Evolutionary conservation across 2,113 vertebrate genomes (phyloP), one percentile per base, ranked within the genome.

Genomic region (Oncorhynchus masou): DNA sequence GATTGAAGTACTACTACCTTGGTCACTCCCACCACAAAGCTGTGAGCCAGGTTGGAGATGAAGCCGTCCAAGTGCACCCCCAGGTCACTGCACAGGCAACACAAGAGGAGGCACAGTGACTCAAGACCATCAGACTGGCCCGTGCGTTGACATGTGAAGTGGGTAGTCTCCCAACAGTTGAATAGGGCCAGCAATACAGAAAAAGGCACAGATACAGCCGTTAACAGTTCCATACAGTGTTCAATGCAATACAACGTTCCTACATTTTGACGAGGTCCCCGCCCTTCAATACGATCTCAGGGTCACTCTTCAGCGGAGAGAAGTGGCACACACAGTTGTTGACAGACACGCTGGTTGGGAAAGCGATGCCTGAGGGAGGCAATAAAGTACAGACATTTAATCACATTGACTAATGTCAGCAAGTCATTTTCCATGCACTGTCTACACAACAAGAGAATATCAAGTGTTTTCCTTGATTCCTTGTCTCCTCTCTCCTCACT

Each of bases 301-400:
- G 94, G 89, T 99, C 98, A 2, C 96, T 99, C 94, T 96, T 98
- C 91, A 99, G 90, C 5, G 98, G 98, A 48, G 98, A 99, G 94
- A 95, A 95, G 92, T 99, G 97, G 85, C 98, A 99, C n/a, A 99
- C 97, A 0, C 95, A 97, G 94, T 99, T 99, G 92, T 99, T 99
- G 22, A 99, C 97, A 0, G 97, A 99, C 82, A 99, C 94, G 85
- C 98, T 97, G 45, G 97, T 99, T 1, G 97, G 98, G 83, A 99
- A 99, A 76, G 98, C 98, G 72, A 97, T 97, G 76, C 98, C 98
- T 99, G 83, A 0, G 73, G 31, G 74, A 57, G 75, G 67, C 13
- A 64, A 7, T 22, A 62, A 65, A 65, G 19, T 25, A 74, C 27
- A 60, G 7, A 24, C 6, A 11, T 34, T 25, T 13, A 54, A 25